Base-by-base conservation (phyloP, 2,888 invertebrate genomes). In the Ceriagrion tenellum region DNA sequence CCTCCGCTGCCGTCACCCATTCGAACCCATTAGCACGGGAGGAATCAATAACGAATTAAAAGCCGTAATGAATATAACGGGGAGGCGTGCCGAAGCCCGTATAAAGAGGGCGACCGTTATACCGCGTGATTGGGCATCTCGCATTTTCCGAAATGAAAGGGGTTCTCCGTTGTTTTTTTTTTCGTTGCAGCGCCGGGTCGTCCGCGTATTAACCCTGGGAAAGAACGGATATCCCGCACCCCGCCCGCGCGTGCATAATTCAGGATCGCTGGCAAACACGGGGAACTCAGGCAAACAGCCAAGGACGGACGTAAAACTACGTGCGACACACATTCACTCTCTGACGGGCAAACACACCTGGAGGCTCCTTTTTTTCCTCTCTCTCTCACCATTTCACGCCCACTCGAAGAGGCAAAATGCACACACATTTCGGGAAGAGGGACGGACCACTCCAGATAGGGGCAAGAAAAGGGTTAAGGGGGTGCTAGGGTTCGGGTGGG, bases 311-410 rank as follows among this genome's bases (percentile, higher is more conserved):
- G 20, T 59, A 59, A 59, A 59, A 93, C 63, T 35, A 20, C 26
- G 81, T 47, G 74, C 93, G 93, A 93, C 93, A 93, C 93, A 93
- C 93, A 93, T 93, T 93, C 93, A 93, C 93, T 93, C 93, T 47
- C 69, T 74, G 69, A 93, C 93, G 93, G 93, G 93, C 93, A 93
- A 93, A 93, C 93, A 93, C 93, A 93, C 93, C 93, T 93, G 93
- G 93, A 93, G 69, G 93, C 93, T 63, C 93, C 69, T 93, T 69
- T 35, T 93, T 93, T n/a, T n/a, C n/a, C n/a, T 91, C 91, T 40
- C 63, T 91, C 59, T 91, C 91, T 63, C 91, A 40, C 93, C 93
- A 20, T 20, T 59, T 59, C 59, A 59, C 59, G 59, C 59, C 59
- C 20, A 20, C 59, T 63, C 93, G 63, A 63, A 35, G 35, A 93